Percentiles rank a stretch among this genome's conserved stretches.
Conservation (phyloP, 1,140 invertebrate species). For the Leguminivora glycinivorella region DNA sequence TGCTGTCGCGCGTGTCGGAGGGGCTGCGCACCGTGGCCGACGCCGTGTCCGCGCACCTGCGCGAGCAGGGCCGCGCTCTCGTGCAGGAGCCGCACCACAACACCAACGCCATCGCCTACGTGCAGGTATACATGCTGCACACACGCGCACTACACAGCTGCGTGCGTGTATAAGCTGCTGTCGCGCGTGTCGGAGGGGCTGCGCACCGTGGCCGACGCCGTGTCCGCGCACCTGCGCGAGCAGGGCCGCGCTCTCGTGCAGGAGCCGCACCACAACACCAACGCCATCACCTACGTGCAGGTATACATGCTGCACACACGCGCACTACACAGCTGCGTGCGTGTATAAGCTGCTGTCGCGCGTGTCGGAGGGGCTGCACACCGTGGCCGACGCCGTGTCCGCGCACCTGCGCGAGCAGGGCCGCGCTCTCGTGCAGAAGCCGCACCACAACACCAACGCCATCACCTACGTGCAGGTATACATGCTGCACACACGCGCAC, state of each 20-base stretch:
- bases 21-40: constrained; percentile 97
- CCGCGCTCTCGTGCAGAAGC: constrained; percentile 95
- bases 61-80: constrained; percentile 95
- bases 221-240: constrained; percentile 95
- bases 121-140: constrained; percentile 88
- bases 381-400: constrained; percentile 96
- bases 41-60: constrained; percentile 95
- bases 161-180: constrained; percentile 98
- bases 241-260: constrained; percentile 96
- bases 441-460: constrained; percentile 92
- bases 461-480: constrained; percentile 87
- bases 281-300: constrained; percentile 92
- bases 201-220: constrained; percentile 96
- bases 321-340: constrained; percentile 97
- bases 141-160: constrained; percentile 98
- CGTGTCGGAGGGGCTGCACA: constrained; percentile 94
- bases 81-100: constrained; percentile 93
- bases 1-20: constrained; percentile 93
- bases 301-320: constrained; percentile 94
- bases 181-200: constrained; percentile 93
- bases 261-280: constrained; percentile 91
- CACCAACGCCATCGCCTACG: constrained; percentile 95
- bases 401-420: constrained; percentile 96
- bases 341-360: constrained; percentile 98
- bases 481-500: constrained; percentile 96